These are phyloP conservation scores for Cynaeus angustus DNA, from an alignment of 2,888 invertebrate genomes.

Conservation along the genomic window DNA sequence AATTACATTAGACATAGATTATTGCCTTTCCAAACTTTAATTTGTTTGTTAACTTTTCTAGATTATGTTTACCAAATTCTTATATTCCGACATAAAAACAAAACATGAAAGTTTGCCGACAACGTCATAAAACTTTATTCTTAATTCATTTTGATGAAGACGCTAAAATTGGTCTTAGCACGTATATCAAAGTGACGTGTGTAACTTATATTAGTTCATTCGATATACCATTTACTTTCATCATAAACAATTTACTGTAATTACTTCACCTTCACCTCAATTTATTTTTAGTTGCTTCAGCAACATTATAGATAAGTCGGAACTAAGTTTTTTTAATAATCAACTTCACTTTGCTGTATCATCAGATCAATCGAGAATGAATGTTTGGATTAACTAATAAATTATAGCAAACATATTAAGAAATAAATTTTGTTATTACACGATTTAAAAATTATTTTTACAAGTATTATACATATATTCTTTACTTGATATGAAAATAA, in stretches of 20 bases:
- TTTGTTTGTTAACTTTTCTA: not conserved
- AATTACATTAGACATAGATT: too few relatives aligned
- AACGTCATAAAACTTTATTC: not conserved
- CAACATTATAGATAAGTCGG: constrained; percentile 55
- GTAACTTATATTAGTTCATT: constrained; percentile 60
- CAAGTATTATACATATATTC: too few relatives aligned
- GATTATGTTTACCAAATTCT: not conserved
- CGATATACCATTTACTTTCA: constrained; percentile 65
- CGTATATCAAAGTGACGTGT: constrained; percentile 30
- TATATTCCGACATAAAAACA: not conserved
- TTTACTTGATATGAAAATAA: too few relatives aligned
- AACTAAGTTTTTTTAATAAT: constrained; percentile 49
- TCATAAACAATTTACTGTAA: constrained; percentile 65
- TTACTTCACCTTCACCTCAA: constrained; percentile 66
- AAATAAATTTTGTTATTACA: too few relatives aligned
- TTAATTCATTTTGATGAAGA: constrained; percentile 29
- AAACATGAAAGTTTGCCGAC: not conserved
- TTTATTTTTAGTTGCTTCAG: constrained; percentile 61
- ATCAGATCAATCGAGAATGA: too few relatives aligned
- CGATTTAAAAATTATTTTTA: too few relatives aligned
- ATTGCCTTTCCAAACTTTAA: not conserved
- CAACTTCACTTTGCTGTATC: not conserved
- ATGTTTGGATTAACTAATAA: too few relatives aligned
- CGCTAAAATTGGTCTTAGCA: constrained; percentile 21
- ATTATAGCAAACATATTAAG: too few relatives aligned